Conservation (phyloP, 2,888 invertebrate species). For the Boloria euphrosyne region DNA sequence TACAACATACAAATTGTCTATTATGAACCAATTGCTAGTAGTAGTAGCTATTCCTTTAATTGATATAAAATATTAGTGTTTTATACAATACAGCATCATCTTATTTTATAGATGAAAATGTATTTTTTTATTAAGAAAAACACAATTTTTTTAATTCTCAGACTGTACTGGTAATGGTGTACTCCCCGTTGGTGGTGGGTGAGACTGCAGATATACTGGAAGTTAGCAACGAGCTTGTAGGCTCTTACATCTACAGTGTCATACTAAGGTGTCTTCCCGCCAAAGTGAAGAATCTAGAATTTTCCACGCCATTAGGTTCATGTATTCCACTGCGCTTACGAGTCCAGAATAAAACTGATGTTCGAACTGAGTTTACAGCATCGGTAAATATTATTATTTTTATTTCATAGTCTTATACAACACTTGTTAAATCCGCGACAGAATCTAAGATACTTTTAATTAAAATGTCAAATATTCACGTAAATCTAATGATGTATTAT, state of each 20-base stretch:
- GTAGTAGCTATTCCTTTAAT: no score
- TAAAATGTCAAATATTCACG: background rate
- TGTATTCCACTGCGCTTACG: conserved; percentile 61
- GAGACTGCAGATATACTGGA: conserved; percentile 58
- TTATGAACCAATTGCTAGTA: no score
- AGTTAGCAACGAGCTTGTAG: conserved; percentile 60
- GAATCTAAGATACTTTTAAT: background rate
- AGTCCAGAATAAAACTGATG: conserved; percentile 64
- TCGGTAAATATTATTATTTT: conserved; percentile 48
- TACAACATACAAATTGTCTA: no score
- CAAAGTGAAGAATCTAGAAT: conserved; percentile 64
- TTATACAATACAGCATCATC: no score
- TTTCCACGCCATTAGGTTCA: conserved; percentile 59
- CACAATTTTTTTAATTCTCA: conserved; percentile 43
- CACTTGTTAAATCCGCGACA: background rate
- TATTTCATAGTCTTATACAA: background rate
- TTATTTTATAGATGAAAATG: no score
- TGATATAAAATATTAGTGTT: no score
- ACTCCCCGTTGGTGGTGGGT: conserved; percentile 70
- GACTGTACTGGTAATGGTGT: conserved; percentile 59
- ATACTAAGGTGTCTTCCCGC: conserved; percentile 67
- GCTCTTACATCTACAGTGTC: conserved; percentile 63
- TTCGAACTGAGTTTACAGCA: conserved; percentile 56
- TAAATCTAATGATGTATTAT: background rate
- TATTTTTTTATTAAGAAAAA: no score